phyloP scores from a whole-genome alignment of 2,888 invertebrate species.

The Athalia cordata region DNA sequence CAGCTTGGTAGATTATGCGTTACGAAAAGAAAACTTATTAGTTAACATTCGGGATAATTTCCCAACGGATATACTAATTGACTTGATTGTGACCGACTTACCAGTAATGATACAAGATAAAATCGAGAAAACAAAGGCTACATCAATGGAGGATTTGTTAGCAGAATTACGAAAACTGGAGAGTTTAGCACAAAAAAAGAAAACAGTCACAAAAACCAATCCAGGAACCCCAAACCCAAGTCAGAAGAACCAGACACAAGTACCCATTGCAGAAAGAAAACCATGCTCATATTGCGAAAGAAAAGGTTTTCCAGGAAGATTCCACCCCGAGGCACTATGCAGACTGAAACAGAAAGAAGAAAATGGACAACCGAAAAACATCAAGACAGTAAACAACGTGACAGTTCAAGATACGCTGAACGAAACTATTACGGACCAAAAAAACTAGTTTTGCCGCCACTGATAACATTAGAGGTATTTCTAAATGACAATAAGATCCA shows the following conservation, averaged over 20 bases:
- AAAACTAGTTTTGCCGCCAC: conserved; percentile 36
- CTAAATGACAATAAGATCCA: conserved; percentile 24
- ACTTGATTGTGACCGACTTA: conserved; percentile 14
- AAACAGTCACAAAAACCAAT: conserved; percentile 16
- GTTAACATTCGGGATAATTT: conserved; percentile 47
- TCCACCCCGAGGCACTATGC: conserved; percentile 23
- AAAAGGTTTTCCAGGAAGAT: conserved; percentile 25
- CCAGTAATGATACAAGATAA: conserved; percentile 34
- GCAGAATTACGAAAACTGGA: conserved; percentile 20
- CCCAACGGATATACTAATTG: conserved; percentile 43
- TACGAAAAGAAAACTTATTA: conserved; percentile 49
- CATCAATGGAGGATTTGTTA: conserved; percentile 19
- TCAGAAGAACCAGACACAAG: conserved; percentile 46
- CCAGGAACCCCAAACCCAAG: conserved; percentile 14
- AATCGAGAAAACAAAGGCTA: conserved; percentile 18
- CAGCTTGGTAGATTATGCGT: conserved; percentile 48
- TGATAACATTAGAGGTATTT: conserved; percentile 31
- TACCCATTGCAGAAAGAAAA: conserved; percentile 36
- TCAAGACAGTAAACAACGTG: conserved; percentile 31
- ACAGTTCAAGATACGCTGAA: conserved; percentile 21
- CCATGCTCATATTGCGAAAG: conserved; percentile 23
- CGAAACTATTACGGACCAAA: conserved; percentile 29
- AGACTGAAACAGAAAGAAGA: conserved; percentile 21
- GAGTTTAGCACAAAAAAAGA: conserved; percentile 5
- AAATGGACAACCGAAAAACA: conserved; percentile 27